Conservation (phyloP, 1,140 invertebrate species). For the Aethina tumida region DNA sequence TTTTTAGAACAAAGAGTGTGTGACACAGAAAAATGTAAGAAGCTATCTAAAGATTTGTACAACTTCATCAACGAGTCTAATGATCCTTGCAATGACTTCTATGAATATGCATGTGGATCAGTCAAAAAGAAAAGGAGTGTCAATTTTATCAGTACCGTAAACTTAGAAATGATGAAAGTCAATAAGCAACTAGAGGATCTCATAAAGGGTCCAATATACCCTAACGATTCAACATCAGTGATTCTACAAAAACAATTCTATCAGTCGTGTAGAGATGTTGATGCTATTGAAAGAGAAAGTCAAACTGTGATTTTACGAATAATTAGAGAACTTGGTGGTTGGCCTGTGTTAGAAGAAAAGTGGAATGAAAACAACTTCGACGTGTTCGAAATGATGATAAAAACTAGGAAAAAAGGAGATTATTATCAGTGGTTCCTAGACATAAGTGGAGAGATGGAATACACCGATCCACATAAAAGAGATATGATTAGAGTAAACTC, state of each 20-base stretch:
- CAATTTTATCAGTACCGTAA: conserved; percentile 1
- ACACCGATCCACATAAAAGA: too few relatives aligned
- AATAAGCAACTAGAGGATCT: conserved; percentile 6
- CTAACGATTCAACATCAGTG: conserved; percentile 7
- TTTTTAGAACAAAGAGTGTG: conserved; percentile 6
- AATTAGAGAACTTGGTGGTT: conserved; percentile 56
- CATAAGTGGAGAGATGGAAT: too few relatives aligned
- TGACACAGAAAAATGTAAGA: conserved; percentile 9
- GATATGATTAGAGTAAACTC: too few relatives aligned
- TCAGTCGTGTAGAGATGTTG: conserved; percentile 70
- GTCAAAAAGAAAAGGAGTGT: conserved; percentile 39
- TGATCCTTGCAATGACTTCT: conserved; percentile 62
- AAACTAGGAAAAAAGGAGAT: conserved; percentile 49
- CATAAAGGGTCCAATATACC: conserved; percentile 3
- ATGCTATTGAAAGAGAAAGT: conserved; percentile 11
- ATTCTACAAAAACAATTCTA: conserved; percentile 56
- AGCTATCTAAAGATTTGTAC: conserved; percentile 11
- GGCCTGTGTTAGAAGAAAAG: conserved; percentile 55
- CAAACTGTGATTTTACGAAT: conserved; percentile 39
- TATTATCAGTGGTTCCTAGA: conserved; percentile 28
- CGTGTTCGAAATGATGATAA: conserved; percentile 54
- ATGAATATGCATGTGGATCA: conserved; percentile 49
- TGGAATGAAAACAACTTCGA: conserved; percentile 53
- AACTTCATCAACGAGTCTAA: conserved; percentile 42
- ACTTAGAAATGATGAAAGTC: conserved; percentile 6